Conservation (phyloP, 2,797 vertebrate genomes). For the Sciurus carolinensis region DNA sequence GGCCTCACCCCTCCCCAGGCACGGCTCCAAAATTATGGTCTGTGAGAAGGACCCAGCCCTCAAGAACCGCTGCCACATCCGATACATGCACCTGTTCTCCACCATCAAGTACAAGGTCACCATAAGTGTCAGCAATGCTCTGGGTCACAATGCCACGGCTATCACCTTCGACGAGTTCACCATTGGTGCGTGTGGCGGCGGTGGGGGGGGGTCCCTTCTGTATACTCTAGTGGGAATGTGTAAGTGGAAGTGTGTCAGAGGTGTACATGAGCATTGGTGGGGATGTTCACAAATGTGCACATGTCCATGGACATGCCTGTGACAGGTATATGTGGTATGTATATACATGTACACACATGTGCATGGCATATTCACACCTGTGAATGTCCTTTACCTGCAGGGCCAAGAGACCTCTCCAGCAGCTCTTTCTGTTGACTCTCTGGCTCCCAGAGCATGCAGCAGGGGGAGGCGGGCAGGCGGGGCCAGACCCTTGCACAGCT, state of each 20-base stretch:
- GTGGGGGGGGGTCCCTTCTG: not conserved
- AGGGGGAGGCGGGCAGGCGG: constrained; percentile 53
- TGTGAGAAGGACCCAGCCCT: constrained; percentile 94
- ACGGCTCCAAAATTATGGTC: constrained; percentile 94
- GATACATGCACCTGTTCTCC: constrained; percentile 96
- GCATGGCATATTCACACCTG: not conserved
- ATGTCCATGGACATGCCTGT: not conserved
- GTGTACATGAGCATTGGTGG: not conserved
- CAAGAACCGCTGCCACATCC: constrained; percentile 97
- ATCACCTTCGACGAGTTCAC: constrained; percentile 95
- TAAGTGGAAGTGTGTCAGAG: constrained; percentile 2
- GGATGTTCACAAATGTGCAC: not conserved
- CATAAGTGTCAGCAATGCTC: constrained; percentile 94
- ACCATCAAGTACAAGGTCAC: constrained; percentile 96
- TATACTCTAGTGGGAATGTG: not conserved
- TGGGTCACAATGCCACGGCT: constrained; percentile 93
- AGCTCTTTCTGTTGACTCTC: constrained; percentile 68
- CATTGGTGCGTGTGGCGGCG: constrained; percentile 92
- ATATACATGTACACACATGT: not conserved
- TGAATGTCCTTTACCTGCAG: constrained; percentile 57
- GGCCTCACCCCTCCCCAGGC: constrained; percentile 88
- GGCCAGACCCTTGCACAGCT: constrained; percentile 83
- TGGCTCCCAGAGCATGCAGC: constrained; percentile 72
- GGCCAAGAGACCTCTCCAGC: constrained; percentile 38
- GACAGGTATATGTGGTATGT: not conserved